Evolutionary conservation across 37 sponge, comb jelly and placozoan species (phyloP), one percentile per base, ranked within the genome.

Genomic region (Corticium candelabrum): DNA sequence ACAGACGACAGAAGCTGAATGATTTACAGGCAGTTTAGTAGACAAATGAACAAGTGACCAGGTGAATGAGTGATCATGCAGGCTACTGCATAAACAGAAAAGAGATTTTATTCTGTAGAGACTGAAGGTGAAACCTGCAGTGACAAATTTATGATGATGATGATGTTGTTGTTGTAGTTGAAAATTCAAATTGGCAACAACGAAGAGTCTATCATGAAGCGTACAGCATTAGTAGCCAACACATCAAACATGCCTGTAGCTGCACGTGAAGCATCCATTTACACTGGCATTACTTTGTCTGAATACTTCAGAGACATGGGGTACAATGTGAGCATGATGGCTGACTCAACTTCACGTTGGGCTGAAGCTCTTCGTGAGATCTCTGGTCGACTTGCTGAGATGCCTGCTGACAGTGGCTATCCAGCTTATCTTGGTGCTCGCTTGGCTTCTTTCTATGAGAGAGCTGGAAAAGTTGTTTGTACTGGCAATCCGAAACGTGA

Each of bases 281-380:
- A 97, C 84, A 97, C 99, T 27, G 99, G 96, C 1, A 97, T 97
- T 77, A 94, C 99, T 34, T 83, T 97, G 62, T 89, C 99, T 1
- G 99, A 97, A 76, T 97, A 97, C 85, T 97, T 97, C 85, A 80
- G 99, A 35, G 99, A 97, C 85, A 97, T 97, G 99, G 99, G 99
- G 40, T 86, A 87, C 85, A 94, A 97, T 84, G 99, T 97, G 36
- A 86, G 88, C 35, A 97, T 97, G 99, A 97, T 97, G 99, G 99
- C 99, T 3, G 99, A 97, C 89, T 94, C 95, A 56, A 97, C 99
- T 38, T 94, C 95, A 2, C 40, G 90, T 27, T 97, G 99, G 99
- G 99, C 99, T 0, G 99, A 97, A 82, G 99, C 99, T 40, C 85
- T 97, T 21, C 72, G 99, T 43, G 99, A 97, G 77, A 97, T 97